Base-by-base conservation (phyloP, 1,140 invertebrate genomes). In the Tetramorium parvispinum region DNA sequence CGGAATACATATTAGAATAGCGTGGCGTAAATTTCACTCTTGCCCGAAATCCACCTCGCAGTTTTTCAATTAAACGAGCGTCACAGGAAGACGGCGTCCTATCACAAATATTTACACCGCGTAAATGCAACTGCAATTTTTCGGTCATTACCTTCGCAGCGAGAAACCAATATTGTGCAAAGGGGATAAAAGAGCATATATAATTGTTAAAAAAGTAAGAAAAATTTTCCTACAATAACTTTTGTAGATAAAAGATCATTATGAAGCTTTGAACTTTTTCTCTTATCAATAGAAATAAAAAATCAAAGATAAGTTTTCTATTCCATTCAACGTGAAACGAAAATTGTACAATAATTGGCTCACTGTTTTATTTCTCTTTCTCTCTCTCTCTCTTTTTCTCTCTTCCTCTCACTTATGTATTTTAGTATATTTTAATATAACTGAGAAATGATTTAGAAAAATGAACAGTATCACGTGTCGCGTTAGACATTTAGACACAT, bases 61-160 rank as follows among this genome's bases (percentile, higher is more conserved):
- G 59, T 55, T 85, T 78, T 85, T 78, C 83, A 78, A 85, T 85
- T 85, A 85, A 85, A 78, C 75, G 61, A 43, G 37, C 24, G 51
- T 40, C 18, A 49, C 37, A 51, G 70, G 8, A 73, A 73, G 27
- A 51, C 24, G 21, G 24, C 24, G 8, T 8, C 7, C 27, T 37
- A 75, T 73, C 68, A n/a, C 55, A 85, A 85, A 76, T 76, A 85
- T 85, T 85, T 85, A 85, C 81, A 40, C 10, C 53, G n/a, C n/a
- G 46, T 18, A 81, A 76, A 75, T 55, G 49, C 70, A 76, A 59
- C 32, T 55, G 21, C 51, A 81, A 81, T 70, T 81, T 81, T 70
- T 81, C 51, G 78, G 32, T 68, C 77, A 55, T 70, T 70, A 81
- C 4, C 37, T 32, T 16, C 46, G 16, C 37, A 8, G 11, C 32